Base-by-base conservation (phyloP, 2,797 vertebrate species). In the Hoplostethus atlanticus region DNA sequence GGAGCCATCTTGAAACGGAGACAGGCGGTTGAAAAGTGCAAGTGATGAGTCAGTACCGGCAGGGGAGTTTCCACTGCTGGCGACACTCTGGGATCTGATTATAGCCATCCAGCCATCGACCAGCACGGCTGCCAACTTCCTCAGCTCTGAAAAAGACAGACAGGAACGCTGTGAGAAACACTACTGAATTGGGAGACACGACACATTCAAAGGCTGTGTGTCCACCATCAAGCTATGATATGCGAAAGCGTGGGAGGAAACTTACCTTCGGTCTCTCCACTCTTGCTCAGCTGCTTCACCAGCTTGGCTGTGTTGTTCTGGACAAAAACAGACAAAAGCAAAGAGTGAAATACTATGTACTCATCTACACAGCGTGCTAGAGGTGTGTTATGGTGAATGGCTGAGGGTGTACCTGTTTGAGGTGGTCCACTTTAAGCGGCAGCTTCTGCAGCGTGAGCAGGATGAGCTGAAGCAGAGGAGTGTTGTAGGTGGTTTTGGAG, bases 301-400 rank as follows among this genome's bases (percentile, higher is more conserved):
- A 99, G 85, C 77, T 99, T 99, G 48, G 98, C 98, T 0, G 98
- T 99, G 91, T 99, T 99, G 89, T 99, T 99, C 98, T 99, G 68
- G 7, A 64, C 5, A 8, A 13, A 64, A 21, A 21, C 21, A 21
- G 28, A 66, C 7, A 36, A 60, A 34, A 21, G 50, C 11, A 50
- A 7, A 21, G 21, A 21, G 55, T 78, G 59, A 46, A 51, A 71
- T 11, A 8, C 6, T 17, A 8, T 8, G 6, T 6, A 0, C 8
- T 0, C n/a, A 1, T 3, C 25, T 38, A 42, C 31, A 13, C 16
- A 48, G 5, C 30, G 2, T 10, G 5, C 0, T 2, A 3, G 0
- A 5, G 9, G n/a, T 12, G 8, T 31, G 44, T 30, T 51, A 7
- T 48, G n/a, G 2, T 28, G 8, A 21, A 12, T 1, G 9, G 48